Evolutionary conservation across 2,888 invertebrate species (phyloP).

Genomic region (Cerceris ruficornis): DNA sequence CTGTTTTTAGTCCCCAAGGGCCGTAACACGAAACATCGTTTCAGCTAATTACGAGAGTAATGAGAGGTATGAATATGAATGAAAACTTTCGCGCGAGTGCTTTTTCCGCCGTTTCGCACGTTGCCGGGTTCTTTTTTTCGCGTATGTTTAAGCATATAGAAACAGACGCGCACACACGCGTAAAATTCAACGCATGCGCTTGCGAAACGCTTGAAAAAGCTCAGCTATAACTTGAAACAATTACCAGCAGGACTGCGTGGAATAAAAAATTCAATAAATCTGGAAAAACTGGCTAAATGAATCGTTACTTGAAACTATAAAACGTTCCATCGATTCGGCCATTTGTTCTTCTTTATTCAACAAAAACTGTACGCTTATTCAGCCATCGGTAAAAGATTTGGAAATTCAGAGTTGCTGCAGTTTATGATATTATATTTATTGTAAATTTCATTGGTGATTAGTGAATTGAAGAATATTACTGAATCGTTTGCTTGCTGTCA

Average conservation of each 20-base stretch:
- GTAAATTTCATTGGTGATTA: too few relatives aligned
- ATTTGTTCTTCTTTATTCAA: not conserved
- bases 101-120: constrained; percentile 29
- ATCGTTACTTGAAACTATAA: not conserved
- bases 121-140: not conserved
- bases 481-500: too few relatives aligned
- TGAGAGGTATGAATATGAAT: constrained; percentile 67
- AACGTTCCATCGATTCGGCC: too few relatives aligned
- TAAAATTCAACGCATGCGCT: not conserved
- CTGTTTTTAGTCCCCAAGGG: constrained; percentile 38
- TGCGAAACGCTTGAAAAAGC: not conserved
- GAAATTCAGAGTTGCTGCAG: too few relatives aligned
- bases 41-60: constrained; percentile 66
- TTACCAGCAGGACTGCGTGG: not conserved
- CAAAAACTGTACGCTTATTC: too few relatives aligned
- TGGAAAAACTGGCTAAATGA: not conserved
- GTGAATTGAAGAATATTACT: too few relatives aligned
- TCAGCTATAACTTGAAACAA: not conserved
- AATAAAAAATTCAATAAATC: not conserved
- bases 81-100: constrained; percentile 44
- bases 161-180: not conserved
- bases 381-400: too few relatives aligned
- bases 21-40: constrained; percentile 35
- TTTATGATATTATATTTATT: too few relatives aligned
- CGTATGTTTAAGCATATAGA: too few relatives aligned